Conservation (phyloP, 2,797 vertebrate genomes). For the Florisuga fusca region DNA sequence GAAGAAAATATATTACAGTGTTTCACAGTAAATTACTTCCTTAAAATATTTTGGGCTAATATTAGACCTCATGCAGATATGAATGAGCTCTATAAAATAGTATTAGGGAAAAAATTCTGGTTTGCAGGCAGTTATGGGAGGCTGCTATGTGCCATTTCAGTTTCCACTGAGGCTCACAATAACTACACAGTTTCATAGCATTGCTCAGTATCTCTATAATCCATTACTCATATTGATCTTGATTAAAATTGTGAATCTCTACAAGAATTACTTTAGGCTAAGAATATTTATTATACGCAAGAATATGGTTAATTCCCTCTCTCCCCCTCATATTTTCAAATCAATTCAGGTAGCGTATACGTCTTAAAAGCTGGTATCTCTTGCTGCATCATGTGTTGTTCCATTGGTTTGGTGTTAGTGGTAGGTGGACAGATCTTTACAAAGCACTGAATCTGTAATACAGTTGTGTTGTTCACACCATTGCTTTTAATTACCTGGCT, state of each 20-base stretch:
- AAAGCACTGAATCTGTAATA: neutral
- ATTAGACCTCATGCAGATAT: neutral
- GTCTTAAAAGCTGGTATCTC: neutral
- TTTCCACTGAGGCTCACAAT: neutral
- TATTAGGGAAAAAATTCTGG: neutral
- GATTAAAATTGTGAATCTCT: neutral
- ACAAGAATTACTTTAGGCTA: neutral
- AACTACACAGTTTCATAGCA: neutral
- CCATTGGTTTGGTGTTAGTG: neutral
- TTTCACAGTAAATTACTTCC: neutral
- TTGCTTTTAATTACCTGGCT: slow-evolving; percentile 6
- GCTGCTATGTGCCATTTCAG: neutral
- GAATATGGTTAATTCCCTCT: neutral
- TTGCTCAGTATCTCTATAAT: neutral
- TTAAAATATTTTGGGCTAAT: neutral
- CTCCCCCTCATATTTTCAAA: neutral
- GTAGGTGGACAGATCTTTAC: neutral
- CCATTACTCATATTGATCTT: neutral
- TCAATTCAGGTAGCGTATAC: neutral
- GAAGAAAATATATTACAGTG: neutral
- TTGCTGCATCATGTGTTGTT: rapidly evolving
- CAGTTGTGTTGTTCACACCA: neutral
- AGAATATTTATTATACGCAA: neutral
- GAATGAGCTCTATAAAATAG: neutral
- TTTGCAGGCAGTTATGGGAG: neutral